These are phyloP conservation scores for Tenthredo notha DNA, from an alignment of 2,888 invertebrate genomes.

Conservation along the genomic window DNA sequence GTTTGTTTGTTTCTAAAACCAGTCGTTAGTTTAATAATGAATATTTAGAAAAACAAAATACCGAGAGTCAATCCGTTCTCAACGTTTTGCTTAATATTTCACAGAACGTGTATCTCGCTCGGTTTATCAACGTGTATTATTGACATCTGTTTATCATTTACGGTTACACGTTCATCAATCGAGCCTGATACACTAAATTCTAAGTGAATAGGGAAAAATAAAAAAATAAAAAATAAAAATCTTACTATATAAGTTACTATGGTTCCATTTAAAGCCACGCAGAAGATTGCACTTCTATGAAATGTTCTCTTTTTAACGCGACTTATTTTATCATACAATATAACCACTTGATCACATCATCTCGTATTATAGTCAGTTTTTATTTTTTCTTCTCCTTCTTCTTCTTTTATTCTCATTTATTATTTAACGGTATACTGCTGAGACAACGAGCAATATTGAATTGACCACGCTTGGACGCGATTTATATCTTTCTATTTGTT, in stretches of 20 bases:
- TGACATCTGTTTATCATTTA: neutral
- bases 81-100: constrained; percentile 18
- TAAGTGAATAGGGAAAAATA: neutral
- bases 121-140: constrained; percentile 16
- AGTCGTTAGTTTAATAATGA: neutral
- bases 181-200: neutral
- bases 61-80: neutral
- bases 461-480: constrained; percentile 76
- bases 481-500: no score
- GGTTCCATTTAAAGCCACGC: constrained; percentile 11
- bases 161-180: neutral
- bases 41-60: neutral
- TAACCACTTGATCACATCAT: constrained; percentile 37
- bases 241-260: neutral
- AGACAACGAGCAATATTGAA: constrained; percentile 74
- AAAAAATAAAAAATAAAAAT: neutral
- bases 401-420: neutral
- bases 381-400: neutral
- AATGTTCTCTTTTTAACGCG: constrained; percentile 14
- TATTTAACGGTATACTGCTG: constrained; percentile 69
- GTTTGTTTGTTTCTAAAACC: neutral
- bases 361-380: constrained; percentile 3
- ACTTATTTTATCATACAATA: neutral
- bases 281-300: neutral
- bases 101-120: neutral